Base-by-base conservation (phyloP, 2,797 vertebrate genomes). In the Apogon hyalosoma region DNA sequence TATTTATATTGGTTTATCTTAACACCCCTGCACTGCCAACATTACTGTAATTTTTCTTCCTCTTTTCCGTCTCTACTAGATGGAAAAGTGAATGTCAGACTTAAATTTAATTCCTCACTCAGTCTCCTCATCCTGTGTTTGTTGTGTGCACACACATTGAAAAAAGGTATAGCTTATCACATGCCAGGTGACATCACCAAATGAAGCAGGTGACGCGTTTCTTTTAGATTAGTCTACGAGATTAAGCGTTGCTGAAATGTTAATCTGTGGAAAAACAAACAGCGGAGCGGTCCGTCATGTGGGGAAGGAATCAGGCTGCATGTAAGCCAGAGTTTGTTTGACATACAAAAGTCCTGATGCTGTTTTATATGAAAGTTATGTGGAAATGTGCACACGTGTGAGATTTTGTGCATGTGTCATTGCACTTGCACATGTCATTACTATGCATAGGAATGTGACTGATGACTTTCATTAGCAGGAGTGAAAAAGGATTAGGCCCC, bases 391-490 rank as follows among this genome's bases (percentile, higher is more conserved):
- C 39, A 48, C 12, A 10, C 28, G 80, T 69, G 63, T 55, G 41
- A 49, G 67, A 63, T 71, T 79, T 79, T 46, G 47, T 57, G 53
- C 14, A 51, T 52, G 72, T 78, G 73, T 69, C 61, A 59, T 38
- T 69, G 81, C 80, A 18, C 56, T 57, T 58, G 76, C 74, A 21
- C 68, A 71, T 50, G 69, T 82, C 82, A 84, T 92, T 92, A 81
- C 79, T 66, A 86, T 87, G 86, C 82, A 84, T 55, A 67, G 66
- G 77, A 87, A 90, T 88, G 82, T 91, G 90, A 90, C 79, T 87
- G 86, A 91, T 91, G 90, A 86, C 88, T 90, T 92, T 90, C 86
- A 93, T 93, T 92, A 90, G 72, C 61, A 18, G 76, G 79, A 89
- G 84, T 88, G 87, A 82, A 70, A 69, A 78, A 86, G 88, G 90